phyloP scores from a whole-genome alignment of 2,888 invertebrate genomes.

The Ditula angustiorana region DNA sequence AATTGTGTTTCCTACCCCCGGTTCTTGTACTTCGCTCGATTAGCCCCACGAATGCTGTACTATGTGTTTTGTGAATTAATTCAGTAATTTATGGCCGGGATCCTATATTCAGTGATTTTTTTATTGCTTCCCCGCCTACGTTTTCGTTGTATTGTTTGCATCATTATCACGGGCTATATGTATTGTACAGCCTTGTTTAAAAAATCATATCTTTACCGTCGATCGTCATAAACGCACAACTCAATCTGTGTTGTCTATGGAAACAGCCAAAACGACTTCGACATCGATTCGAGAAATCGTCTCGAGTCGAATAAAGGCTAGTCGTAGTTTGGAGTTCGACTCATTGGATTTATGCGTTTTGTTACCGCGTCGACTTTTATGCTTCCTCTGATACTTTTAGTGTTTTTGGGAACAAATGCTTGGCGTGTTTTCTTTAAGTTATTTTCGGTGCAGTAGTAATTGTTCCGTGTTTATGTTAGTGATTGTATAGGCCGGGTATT shows the following conservation, averaged over 20 bases:
- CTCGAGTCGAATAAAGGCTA: background rate
- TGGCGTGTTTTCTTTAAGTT: slow-evolving; percentile 46
- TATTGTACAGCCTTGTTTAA: background rate
- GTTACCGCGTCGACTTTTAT: slow-evolving; percentile 58
- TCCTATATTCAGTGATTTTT: slow-evolving; percentile 39
- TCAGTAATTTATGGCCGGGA: slow-evolving; percentile 40
- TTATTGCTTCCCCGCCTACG: slow-evolving; percentile 19
- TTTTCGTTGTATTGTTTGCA: too few species aligned
- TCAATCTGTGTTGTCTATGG: slow-evolving; percentile 22
- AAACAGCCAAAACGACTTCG: slow-evolving; percentile 3
- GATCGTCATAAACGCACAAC: slow-evolving; percentile 18
- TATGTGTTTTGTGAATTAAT: slow-evolving; percentile 46
- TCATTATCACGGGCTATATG: slow-evolving; percentile 18
- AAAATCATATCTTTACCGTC: background rate
- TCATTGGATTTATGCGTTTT: slow-evolving; percentile 56
- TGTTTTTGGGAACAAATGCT: slow-evolving; percentile 51
- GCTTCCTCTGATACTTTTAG: slow-evolving; percentile 53
- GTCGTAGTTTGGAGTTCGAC: slow-evolving; percentile 47
- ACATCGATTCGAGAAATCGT: slow-evolving; percentile 10
- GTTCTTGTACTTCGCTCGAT: slow-evolving; percentile 66
- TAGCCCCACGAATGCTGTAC: slow-evolving; percentile 51
- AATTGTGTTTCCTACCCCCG: slow-evolving; percentile 77
- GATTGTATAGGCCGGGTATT: slow-evolving; percentile 45
- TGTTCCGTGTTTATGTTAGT: slow-evolving; percentile 44
- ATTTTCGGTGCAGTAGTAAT: slow-evolving; percentile 46